Evolutionary conservation across 2,888 invertebrate genomes (phyloP).

Genomic region (Lampropteryx suffumata): DNA sequence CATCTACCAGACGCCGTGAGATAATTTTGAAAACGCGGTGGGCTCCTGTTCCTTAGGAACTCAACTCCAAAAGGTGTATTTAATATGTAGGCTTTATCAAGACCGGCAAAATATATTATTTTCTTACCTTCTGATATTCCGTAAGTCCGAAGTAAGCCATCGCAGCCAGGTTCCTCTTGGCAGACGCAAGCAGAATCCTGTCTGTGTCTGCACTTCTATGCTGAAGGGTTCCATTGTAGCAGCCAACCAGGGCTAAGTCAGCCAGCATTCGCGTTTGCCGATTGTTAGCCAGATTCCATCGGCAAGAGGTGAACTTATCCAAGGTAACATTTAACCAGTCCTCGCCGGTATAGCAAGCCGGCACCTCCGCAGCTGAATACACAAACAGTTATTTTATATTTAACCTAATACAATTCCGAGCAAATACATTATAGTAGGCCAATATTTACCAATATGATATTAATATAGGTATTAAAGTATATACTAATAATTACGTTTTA

Average conservation of each 20-base stretch:
- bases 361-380: slow-evolving; percentile 87
- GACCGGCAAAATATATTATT: too few species aligned
- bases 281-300: slow-evolving; percentile 97
- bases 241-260: slow-evolving; percentile 96
- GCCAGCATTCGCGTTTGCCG: slow-evolving; percentile 99
- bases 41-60: too few species aligned
- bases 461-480: too few species aligned
- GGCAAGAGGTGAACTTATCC: slow-evolving; percentile 95
- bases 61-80: not conserved
- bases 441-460: slow-evolving; percentile 18
- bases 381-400: slow-evolving; percentile 17
- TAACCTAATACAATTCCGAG: not conserved
- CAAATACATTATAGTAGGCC: slow-evolving; percentile 17
- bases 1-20: too few species aligned
- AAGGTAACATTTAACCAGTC: slow-evolving; percentile 95
- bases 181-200: slow-evolving; percentile 95
- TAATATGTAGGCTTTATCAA: too few species aligned
- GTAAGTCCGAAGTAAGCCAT: slow-evolving; percentile 99
- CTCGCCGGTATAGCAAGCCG: slow-evolving; percentile 89
- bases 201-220: slow-evolving; percentile 87
- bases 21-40: too few species aligned
- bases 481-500: too few species aligned
- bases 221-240: slow-evolving; percentile 94
- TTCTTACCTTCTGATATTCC: slow-evolving; percentile 92
- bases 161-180: slow-evolving; percentile 95